A percentile compares a stretch with the other conserved stretches of the same genome.
phyloP scores from a whole-genome alignment of 2,888 invertebrate species.

The Blastobasis lacticolella region DNA sequence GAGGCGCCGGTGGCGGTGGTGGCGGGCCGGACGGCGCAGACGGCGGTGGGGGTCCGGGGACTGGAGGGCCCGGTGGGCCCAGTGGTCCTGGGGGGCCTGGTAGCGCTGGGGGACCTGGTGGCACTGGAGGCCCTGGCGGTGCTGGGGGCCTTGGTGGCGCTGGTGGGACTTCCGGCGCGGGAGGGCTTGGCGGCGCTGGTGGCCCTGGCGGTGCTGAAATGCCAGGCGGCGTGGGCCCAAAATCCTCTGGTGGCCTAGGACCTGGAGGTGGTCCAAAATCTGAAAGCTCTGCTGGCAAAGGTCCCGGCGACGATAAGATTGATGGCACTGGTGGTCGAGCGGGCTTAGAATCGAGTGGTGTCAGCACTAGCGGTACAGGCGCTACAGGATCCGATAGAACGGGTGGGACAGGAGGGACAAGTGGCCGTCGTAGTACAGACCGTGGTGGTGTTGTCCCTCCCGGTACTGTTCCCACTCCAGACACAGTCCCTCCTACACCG shows the following conservation, averaged over 20 bases:
- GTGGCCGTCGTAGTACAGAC: neutral
- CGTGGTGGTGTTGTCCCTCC: neutral
- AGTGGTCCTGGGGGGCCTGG: neutral
- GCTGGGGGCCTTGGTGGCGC: neutral
- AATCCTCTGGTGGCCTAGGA: too few species aligned
- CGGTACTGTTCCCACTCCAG: too few species aligned
- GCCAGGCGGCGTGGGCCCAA: neutral
- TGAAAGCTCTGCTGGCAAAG: neutral
- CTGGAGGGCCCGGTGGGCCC: conserved; percentile 8
- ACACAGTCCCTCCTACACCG: too few species aligned
- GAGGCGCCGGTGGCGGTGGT: neutral
- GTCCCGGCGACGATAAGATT: neutral
- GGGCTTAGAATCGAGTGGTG: neutral
- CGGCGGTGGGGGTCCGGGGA: conserved; percentile 1
- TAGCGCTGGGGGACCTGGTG: neutral
- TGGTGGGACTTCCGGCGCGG: neutral
- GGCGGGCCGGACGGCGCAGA: conserved; percentile 3
- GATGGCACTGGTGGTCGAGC: neutral
- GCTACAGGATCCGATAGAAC: neutral
- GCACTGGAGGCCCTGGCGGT: conserved; percentile 9
- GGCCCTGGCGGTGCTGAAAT: neutral
- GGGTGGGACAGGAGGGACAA: neutral
- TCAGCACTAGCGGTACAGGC: neutral
- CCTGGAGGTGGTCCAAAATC: too few species aligned
- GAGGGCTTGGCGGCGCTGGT: conserved; percentile 11